Evolutionary conservation across 2,888 invertebrate genomes (phyloP).

Genomic region (Diarsia mendica): DNA sequence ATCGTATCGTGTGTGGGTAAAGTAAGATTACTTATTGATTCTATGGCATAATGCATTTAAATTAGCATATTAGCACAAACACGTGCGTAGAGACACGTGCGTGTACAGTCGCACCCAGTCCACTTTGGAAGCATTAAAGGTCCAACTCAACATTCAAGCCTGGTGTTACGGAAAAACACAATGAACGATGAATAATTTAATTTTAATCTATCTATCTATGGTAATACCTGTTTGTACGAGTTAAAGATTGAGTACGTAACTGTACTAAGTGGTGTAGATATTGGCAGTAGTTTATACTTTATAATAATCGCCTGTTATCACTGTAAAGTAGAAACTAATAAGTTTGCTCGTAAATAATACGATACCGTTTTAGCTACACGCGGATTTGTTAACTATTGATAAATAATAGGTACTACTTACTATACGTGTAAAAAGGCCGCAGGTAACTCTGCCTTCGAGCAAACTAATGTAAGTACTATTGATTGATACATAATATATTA

Average conservation of each 20-base stretch:
- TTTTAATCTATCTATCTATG: constrained; percentile 3
- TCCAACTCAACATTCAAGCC: constrained; percentile 22
- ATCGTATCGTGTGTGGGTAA: not conserved
- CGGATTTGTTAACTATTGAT: not conserved
- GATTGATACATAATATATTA: not conserved
- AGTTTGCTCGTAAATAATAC: not conserved
- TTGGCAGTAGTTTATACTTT: not conserved
- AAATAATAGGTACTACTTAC: too few relatives aligned
- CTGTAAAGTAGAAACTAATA: not conserved
- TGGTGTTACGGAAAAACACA: constrained; percentile 30
- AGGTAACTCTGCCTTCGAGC: not conserved
- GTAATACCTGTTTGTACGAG: not conserved
- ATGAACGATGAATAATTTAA: constrained; percentile 34
- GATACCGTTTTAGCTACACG: not conserved
- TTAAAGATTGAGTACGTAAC: not conserved
- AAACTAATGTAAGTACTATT: not conserved
- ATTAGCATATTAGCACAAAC: constrained; percentile 4
- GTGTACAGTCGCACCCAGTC: constrained; percentile 5
- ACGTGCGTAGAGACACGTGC: constrained; percentile 16
- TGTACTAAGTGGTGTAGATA: not conserved
- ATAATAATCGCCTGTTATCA: not conserved
- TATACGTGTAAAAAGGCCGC: not conserved
- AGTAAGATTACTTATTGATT: not conserved
- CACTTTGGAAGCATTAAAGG: constrained; percentile 4
- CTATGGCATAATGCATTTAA: constrained; percentile 11